Conservation (phyloP, 2,888 invertebrate species). For the Suillia variegata region DNA sequence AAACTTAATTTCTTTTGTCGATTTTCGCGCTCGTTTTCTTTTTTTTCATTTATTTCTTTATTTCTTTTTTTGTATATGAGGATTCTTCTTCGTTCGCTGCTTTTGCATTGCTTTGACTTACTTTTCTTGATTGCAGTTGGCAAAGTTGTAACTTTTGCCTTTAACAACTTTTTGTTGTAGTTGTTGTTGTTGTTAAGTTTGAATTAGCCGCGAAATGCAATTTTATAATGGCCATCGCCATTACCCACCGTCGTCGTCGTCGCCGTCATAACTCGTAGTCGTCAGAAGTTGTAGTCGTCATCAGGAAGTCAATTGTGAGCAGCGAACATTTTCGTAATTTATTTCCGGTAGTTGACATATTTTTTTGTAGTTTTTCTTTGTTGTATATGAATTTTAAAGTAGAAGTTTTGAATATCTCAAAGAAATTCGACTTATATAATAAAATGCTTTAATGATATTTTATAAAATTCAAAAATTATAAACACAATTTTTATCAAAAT, state of each 20-base stretch:
- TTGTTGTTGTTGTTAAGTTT: neutral
- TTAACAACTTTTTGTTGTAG: neutral
- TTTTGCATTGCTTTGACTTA: slow-evolving; percentile 41
- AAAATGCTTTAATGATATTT: too few relatives aligned
- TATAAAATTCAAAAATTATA: too few relatives aligned
- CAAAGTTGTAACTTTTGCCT: slow-evolving; percentile 38
- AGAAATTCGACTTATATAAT: too few relatives aligned
- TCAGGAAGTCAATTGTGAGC: neutral
- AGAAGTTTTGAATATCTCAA: too few relatives aligned
- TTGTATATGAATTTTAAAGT: neutral
- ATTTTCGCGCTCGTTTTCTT: slow-evolving; percentile 39
- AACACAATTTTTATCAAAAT: too few relatives aligned
- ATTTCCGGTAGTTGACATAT: slow-evolving; percentile 30
- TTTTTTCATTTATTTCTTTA: slow-evolving; percentile 9
- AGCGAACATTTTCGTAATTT: slow-evolving; percentile 36
- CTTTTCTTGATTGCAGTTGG: slow-evolving; percentile 46
- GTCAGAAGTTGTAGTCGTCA: neutral
- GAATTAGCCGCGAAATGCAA: neutral
- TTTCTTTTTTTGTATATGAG: slow-evolving; percentile 7
- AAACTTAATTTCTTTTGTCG: slow-evolving; percentile 45
- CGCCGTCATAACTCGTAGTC: neutral
- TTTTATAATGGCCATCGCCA: neutral
- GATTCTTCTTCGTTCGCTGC: neutral
- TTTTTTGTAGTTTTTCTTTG: neutral
- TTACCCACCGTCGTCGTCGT: too few relatives aligned